Evolutionary conservation across 2,797 vertebrate species (phyloP).

Genomic region (Apodemus agrarius): DNA sequence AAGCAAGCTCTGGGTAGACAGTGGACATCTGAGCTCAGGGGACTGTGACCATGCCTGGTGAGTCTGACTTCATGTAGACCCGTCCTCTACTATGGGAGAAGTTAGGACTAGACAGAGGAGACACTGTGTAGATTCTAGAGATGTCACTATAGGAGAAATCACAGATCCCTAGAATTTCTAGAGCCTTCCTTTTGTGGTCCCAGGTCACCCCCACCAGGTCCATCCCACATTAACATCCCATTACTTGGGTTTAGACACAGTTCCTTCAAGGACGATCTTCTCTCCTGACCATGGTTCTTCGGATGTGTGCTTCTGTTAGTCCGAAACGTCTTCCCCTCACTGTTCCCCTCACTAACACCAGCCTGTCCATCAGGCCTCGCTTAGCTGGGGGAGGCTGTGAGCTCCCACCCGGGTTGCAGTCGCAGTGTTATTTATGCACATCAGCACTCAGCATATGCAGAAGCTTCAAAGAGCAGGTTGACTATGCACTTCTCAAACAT

Average conservation of each 20-base stretch:
- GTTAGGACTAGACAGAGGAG: background rate
- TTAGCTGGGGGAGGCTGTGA: background rate
- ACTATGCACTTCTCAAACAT: background rate
- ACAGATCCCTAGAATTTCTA: background rate
- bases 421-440: background rate
- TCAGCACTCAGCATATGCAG: accelerated
- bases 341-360: background rate
- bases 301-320: background rate
- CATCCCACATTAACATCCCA: background rate
- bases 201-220: background rate
- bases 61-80: accelerated
- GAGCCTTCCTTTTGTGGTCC: background rate
- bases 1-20: background rate
- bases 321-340: background rate
- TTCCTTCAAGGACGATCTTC: background rate
- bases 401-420: background rate
- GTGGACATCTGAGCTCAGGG: background rate
- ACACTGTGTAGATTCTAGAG: accelerated
- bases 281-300: background rate
- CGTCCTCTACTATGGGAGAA: background rate
- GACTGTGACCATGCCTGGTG: background rate
- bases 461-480: background rate
- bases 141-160: background rate
- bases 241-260: background rate
- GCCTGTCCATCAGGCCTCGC: background rate